These are phyloP conservation scores for Tenodera sinensis DNA, from an alignment of 2,888 invertebrate genomes.

Conservation along the genomic window DNA sequence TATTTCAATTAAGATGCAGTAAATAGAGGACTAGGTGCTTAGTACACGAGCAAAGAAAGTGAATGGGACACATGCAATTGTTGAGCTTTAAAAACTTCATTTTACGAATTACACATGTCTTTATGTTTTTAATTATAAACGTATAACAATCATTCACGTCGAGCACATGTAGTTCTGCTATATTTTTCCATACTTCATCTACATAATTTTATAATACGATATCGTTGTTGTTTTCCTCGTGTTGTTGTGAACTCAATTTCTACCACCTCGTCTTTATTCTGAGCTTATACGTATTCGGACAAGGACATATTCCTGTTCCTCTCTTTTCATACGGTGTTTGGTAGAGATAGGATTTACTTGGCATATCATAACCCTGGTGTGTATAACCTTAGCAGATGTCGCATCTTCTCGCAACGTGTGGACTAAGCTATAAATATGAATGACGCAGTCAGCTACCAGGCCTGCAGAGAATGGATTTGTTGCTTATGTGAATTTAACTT, in stretches of 20 bases:
- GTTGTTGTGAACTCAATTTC: neutral
- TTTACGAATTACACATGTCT: no score
- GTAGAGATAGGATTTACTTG: neutral
- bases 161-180: no score
- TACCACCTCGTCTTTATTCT: neutral
- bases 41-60: no score
- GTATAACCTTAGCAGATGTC: neutral
- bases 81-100: no score
- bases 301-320: neutral
- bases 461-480: neutral
- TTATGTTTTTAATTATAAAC: no score
- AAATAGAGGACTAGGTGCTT: no score
- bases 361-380: neutral
- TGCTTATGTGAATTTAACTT: neutral
- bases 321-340: neutral
- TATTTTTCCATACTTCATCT: no score
- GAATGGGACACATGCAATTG: no score
- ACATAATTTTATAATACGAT: no score
- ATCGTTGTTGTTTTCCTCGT: neutral
- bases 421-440: neutral
- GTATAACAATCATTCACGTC: no score
- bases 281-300: neutral
- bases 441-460: neutral
- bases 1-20: no score
- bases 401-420: neutral